Evolutionary conservation across 2,888 invertebrate genomes (phyloP).

Genomic region (Sthenelais limicola): DNA sequence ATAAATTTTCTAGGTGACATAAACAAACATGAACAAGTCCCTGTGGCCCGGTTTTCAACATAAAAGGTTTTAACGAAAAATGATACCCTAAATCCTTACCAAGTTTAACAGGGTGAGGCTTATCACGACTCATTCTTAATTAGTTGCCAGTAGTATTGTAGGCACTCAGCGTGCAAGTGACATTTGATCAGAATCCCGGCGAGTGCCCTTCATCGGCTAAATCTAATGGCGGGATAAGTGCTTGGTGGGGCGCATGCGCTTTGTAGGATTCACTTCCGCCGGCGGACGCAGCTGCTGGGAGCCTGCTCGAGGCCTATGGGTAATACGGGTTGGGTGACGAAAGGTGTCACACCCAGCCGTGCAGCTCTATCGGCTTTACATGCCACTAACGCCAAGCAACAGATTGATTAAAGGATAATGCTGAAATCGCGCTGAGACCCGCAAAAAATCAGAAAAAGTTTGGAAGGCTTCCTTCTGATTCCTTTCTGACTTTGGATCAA

Average conservation of each 20-base stretch:
- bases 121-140: conserved; percentile 18
- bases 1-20: not conserved
- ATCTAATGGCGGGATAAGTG: conserved; percentile 20
- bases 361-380: conserved; percentile 16
- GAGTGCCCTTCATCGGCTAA: not conserved
- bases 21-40: too few relatives aligned
- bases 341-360: conserved; percentile 6
- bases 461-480: too few relatives aligned
- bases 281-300: not conserved
- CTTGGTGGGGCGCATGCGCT: not conserved
- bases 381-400: conserved; percentile 15
- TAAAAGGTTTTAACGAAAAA: too few relatives aligned
- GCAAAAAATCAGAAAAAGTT: too few relatives aligned
- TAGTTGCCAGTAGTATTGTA: conserved; percentile 12
- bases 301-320: not conserved
- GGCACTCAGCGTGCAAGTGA: conserved; percentile 4
- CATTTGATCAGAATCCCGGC: conserved; percentile 8
- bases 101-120: too few relatives aligned
- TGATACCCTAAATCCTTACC: too few relatives aligned
- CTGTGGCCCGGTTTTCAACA: too few relatives aligned
- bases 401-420: conserved; percentile 34
- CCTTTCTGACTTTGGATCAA: too few relatives aligned
- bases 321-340: not conserved
- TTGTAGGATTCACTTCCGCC: too few relatives aligned
- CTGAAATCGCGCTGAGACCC: conserved; percentile 1